Base-by-base conservation (phyloP, 2,113 vertebrate species). In the Dromaius novaehollandiae region DNA sequence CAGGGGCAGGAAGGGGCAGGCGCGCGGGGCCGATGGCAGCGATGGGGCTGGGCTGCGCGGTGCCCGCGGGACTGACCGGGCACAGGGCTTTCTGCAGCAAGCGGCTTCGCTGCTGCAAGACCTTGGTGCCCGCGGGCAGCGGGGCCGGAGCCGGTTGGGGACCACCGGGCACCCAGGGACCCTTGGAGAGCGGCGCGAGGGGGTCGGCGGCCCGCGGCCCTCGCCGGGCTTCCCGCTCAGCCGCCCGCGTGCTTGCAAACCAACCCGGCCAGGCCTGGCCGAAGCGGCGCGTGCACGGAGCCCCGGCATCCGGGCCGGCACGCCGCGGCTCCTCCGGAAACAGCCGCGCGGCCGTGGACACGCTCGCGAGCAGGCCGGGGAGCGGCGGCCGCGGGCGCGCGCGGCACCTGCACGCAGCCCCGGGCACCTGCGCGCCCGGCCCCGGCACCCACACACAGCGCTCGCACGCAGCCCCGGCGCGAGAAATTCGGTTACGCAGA, bases 401-500 rank as follows among this genome's bases (percentile, higher is more conserved):
- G 3, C 38, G 38, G 38, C 50, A 16, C 50, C 50, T 22, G 50
- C 50, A 51, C 22, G 53, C 55, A 19, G 46, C 46, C 46, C 46
- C 8, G 46, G 18, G 46, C 46, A 9, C 55, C 55, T 13, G 55
- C 46, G 26, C 0, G 3, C 38, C 38, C 69, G 56, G 55, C 55
- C 19, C 22, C 18, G 81, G 32, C 11, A 1, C 75, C 70, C 3
- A 6, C 90, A 6, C 90, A 4, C 51, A 9, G 4, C 68, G 64
- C 82, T 78, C 19, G 75, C 76, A 7, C 40, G 36, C 63, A 71
- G 42, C 83, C 51, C 16, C 13, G 0, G 2, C n/a, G 30, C 2
- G 28, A 88, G 90, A 88, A 90, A 70, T 95, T 88, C 94, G 5
- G 95, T 94, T 95, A 90, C 88, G 87, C 94, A 89, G 94, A 91